Evolutionary conservation across 2,888 invertebrate genomes (phyloP).

Genomic region (Mimachlamys varia): DNA sequence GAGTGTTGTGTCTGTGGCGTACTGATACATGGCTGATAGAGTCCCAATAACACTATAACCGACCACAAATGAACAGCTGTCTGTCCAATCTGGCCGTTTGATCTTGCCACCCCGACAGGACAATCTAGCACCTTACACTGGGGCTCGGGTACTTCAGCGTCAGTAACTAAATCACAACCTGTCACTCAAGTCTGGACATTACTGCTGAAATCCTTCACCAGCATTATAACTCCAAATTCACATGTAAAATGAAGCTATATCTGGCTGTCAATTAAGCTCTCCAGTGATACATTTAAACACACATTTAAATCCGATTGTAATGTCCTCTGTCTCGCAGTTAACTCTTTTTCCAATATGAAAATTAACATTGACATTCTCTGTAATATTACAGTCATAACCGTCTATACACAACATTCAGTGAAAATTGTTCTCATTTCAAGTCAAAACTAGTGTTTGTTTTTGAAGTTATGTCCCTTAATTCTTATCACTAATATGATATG

Average conservation of each 20-base stretch:
- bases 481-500: too few relatives aligned
- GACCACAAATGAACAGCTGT: conserved; percentile 32
- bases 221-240: neutral
- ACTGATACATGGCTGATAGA: neutral
- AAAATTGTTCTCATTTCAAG: too few relatives aligned
- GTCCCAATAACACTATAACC: neutral
- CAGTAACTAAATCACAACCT: neutral
- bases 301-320: too few relatives aligned
- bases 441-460: too few relatives aligned
- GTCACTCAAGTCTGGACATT: neutral
- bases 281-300: too few relatives aligned
- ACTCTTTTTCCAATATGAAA: too few relatives aligned
- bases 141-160: neutral
- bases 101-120: conserved; percentile 34
- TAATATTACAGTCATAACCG: too few relatives aligned
- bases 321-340: too few relatives aligned
- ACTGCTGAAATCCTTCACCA: neutral
- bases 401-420: too few relatives aligned
- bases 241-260: neutral
- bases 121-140: neutral
- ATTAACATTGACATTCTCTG: too few relatives aligned
- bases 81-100: conserved; percentile 34
- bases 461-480: too few relatives aligned
- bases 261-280: neutral
- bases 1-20: neutral